phyloP scores from a whole-genome alignment of 2,888 invertebrate species.

The Diogma glabrata region DNA sequence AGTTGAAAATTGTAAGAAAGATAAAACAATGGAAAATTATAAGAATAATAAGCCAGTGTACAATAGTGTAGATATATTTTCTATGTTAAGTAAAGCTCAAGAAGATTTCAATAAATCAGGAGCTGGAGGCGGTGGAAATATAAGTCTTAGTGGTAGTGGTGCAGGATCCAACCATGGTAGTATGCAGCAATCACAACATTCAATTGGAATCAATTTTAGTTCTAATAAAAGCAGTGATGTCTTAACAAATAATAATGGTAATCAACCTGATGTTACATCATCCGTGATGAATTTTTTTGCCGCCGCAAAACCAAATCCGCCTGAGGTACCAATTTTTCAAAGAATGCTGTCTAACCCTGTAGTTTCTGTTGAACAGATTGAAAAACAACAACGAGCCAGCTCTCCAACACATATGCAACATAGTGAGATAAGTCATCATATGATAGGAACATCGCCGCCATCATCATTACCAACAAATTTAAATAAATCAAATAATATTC shows the following conservation, averaged over 20 bases:
- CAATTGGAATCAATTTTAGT: too few relatives aligned
- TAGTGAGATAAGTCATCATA: conserved; percentile 30
- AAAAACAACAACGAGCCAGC: conserved; percentile 70
- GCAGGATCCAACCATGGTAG: not conserved
- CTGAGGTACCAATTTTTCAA: conserved; percentile 56
- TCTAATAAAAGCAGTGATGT: not conserved
- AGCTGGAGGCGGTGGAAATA: conserved; percentile 15
- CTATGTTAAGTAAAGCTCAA: conserved; percentile 82
- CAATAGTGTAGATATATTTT: conserved; percentile 51
- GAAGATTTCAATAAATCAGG: conserved; percentile 62
- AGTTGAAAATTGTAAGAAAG: conserved; percentile 43
- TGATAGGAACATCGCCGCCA: too few relatives aligned
- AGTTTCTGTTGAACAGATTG: conserved; percentile 73
- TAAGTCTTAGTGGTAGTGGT: not conserved
- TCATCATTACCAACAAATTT: not conserved
- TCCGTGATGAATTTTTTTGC: conserved; percentile 85
- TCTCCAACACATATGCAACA: conserved; percentile 62
- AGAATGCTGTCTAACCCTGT: conserved; percentile 55
- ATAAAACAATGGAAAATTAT: conserved; percentile 22
- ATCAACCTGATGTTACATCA: conserved; percentile 54
- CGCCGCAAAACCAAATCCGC: conserved; percentile 36
- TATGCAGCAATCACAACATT: too few relatives aligned
- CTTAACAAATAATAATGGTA: conserved; percentile 15
- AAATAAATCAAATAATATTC: not conserved
- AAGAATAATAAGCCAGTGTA: conserved; percentile 16